Conservation (phyloP, 1,140 invertebrate species). For the Drosophila murphyi region DNA sequence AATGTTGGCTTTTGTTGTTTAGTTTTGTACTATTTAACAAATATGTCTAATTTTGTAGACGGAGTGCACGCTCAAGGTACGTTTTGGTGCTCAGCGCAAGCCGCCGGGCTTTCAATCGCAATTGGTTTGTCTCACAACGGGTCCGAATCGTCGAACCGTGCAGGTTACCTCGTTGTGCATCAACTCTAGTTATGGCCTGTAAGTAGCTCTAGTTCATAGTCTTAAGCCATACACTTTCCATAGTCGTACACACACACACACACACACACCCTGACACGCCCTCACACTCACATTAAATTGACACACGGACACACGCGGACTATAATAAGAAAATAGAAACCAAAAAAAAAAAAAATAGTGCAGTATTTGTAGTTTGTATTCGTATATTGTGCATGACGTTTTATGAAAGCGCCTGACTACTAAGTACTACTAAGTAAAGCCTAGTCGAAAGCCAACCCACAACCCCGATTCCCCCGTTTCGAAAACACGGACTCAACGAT, state of each 20-base stretch:
- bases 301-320: slow-evolving; percentile 36
- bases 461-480: neutral
- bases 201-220: slow-evolving; percentile 86
- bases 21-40: neutral
- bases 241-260: slow-evolving; percentile 10
- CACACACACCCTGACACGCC: neutral
- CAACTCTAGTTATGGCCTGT: slow-evolving; percentile 98
- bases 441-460: slow-evolving; percentile 21
- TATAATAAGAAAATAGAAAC: neutral
- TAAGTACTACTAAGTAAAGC: slow-evolving; percentile 23
- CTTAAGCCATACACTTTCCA: slow-evolving; percentile 13
- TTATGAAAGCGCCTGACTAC: slow-evolving; percentile 36
- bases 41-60: slow-evolving; percentile 56
- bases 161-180: slow-evolving; percentile 95
- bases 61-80: slow-evolving; percentile 88
- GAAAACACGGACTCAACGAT: slow-evolving; percentile 7
- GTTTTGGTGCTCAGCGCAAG: slow-evolving; percentile 91
- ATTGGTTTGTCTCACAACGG: slow-evolving; percentile 95
- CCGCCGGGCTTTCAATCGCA: slow-evolving; percentile 97
- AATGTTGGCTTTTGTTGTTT: no score
- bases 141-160: slow-evolving; percentile 91
- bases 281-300: neutral
- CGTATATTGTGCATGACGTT: slow-evolving; percentile 52
- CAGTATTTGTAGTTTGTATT: slow-evolving; percentile 54
- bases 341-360: slow-evolving; percentile 26